phyloP scores from a whole-genome alignment of 2,113 vertebrate genomes.

The Myxocyprinus asiaticus region DNA sequence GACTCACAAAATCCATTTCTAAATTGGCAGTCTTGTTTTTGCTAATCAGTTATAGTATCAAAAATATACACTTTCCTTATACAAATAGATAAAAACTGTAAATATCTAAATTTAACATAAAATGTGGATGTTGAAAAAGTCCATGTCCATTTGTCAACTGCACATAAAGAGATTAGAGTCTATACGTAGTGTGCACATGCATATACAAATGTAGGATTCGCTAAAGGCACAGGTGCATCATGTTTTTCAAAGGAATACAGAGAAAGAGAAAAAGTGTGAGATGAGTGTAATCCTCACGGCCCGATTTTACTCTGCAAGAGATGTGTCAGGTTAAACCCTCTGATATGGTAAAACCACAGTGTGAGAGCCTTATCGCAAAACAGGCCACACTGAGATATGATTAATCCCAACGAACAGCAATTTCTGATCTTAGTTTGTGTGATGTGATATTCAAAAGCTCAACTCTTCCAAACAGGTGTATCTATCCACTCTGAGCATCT shows the following conservation, averaged over 20 bases:
- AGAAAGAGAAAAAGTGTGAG: not conserved
- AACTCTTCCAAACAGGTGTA: constrained; percentile 13
- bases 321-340: not conserved
- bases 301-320: not conserved
- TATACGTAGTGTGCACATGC: not conserved
- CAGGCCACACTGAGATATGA: not conserved
- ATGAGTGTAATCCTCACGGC: not conserved
- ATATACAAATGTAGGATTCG: not conserved
- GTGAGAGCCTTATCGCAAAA: not conserved
- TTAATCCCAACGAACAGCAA: not conserved
- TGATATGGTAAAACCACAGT: not conserved
- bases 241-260: not conserved
- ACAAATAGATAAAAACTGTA: too few species aligned
- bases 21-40: too few species aligned
- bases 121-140: too few species aligned
- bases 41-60: too few species aligned
- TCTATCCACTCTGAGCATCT: constrained; percentile 15
- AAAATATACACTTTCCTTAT: too few species aligned
- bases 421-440: not conserved
- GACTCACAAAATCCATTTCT: too few species aligned
- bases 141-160: too few species aligned
- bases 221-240: not conserved
- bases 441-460: not conserved
- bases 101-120: too few species aligned
- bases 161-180: too few species aligned